phyloP scores from a whole-genome alignment of 30 jellyfish, hydroid and myxozoan species.

The Pelagia noctiluca region DNA sequence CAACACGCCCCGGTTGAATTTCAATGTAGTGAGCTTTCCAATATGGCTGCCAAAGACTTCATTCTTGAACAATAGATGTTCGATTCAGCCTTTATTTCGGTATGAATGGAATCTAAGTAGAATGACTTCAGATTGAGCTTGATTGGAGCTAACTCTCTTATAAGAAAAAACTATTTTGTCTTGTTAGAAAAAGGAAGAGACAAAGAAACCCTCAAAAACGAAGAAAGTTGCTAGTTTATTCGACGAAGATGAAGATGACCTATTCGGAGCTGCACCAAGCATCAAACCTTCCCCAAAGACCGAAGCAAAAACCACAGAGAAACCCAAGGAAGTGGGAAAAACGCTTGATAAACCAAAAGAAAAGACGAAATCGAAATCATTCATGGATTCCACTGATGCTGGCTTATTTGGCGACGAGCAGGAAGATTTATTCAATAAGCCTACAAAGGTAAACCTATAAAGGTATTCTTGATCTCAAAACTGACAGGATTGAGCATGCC shows the following conservation, averaged over 20 bases:
- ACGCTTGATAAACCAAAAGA: conserved; percentile 24
- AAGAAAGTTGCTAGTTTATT: conserved; percentile 46
- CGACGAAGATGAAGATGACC: conserved; percentile 75
- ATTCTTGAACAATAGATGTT: no score
- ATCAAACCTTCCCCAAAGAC: conserved; percentile 18
- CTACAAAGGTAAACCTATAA: conserved; percentile 10
- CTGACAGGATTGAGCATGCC: no score
- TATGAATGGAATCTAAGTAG: no score
- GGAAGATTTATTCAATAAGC: conserved; percentile 16
- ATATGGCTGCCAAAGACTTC: no score
- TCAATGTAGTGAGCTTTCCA: no score
- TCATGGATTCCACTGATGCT: conserved; percentile 41
- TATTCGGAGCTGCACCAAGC: conserved; percentile 36
- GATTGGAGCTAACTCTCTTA: no score
- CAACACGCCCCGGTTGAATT: no score
- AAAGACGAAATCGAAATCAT: conserved; percentile 46
- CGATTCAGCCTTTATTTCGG: no score
- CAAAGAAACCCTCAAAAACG: conserved; percentile 58
- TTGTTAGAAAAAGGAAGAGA: conserved; percentile 24
- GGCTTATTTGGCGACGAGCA: conserved; percentile 80
- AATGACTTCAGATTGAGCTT: no score
- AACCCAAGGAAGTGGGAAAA: conserved; percentile 1
- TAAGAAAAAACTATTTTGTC: no score
- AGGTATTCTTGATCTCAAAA: no score
- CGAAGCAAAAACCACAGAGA: background rate